Conservation (phyloP, 2,888 invertebrate species). For the Neuroscelio doddi region DNA sequence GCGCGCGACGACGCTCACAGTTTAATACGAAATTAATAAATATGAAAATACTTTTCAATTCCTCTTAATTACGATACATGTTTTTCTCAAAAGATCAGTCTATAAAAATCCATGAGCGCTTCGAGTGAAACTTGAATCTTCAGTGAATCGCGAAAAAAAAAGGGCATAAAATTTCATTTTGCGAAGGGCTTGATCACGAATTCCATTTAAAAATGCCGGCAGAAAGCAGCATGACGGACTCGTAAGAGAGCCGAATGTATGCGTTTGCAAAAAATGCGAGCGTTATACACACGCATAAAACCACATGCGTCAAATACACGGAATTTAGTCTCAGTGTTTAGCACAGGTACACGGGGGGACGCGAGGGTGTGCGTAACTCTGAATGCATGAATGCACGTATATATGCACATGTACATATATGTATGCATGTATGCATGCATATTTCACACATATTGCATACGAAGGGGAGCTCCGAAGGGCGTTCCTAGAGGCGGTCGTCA, state of each 20-base stretch:
- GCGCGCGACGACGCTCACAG: neutral
- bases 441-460: slow-evolving; percentile 31
- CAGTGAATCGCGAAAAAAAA: slow-evolving; percentile 9
- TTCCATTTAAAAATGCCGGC: slow-evolving; percentile 43
- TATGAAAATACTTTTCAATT: too few species aligned
- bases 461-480: slow-evolving; percentile 65
- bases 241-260: slow-evolving; percentile 15
- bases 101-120: too few species aligned
- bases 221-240: slow-evolving; percentile 41
- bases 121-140: slow-evolving; percentile 27
- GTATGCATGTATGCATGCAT: slow-evolving; percentile 23
- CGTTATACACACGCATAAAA: slow-evolving; percentile 15
- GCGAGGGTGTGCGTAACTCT: neutral
- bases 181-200: slow-evolving; percentile 42
- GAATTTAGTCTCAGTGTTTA: neutral
- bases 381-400: slow-evolving; percentile 1
- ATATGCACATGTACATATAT: slow-evolving; percentile 21
- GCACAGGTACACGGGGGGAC: neutral
- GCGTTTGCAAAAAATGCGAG: slow-evolving; percentile 36
- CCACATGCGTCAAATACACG: neutral
- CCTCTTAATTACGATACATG: too few species aligned
- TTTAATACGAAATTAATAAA: slow-evolving; percentile 13
- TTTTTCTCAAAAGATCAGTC: too few species aligned
- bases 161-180: slow-evolving; percentile 28
- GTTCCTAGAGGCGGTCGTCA: slow-evolving; percentile 72